These are phyloP conservation scores for Aphis gossypii DNA, from an alignment of 1,140 invertebrate species.

Conservation along the genomic window DNA sequence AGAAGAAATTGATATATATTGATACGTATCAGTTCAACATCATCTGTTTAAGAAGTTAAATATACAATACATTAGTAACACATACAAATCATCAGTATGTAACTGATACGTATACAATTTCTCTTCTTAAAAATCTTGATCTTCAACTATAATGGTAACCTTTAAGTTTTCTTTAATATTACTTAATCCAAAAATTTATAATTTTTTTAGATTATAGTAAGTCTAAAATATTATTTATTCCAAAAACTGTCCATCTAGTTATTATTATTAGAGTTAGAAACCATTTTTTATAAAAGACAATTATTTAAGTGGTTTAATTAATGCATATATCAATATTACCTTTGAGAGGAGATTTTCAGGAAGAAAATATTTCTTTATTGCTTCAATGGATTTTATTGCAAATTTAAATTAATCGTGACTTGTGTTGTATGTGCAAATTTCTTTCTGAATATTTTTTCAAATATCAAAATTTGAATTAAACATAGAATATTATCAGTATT, in stretches of 20 bases:
- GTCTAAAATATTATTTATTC: neutral
- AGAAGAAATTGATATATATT: neutral
- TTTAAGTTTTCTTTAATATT: neutral
- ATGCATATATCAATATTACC: neutral
- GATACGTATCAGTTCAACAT: neutral
- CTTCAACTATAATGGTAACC: conserved; percentile 15
- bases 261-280: neutral
- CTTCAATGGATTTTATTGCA: neutral
- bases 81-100: neutral
- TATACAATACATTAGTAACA: neutral
- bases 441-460: neutral
- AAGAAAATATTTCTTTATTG: neutral
- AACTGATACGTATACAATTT: neutral
- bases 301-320: neutral
- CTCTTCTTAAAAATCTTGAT: neutral
- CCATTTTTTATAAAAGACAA: too few species aligned
- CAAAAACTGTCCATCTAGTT: neutral
- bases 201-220: neutral
- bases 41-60: neutral
- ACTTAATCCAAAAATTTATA: too few species aligned
- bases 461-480: neutral
- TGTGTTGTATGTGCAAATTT: neutral
- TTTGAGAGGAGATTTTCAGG: neutral
- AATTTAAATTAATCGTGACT: too few species aligned
- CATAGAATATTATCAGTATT: neutral